phyloP scores from a whole-genome alignment of 2,113 vertebrate species.

The Carettochelys insculpta region DNA sequence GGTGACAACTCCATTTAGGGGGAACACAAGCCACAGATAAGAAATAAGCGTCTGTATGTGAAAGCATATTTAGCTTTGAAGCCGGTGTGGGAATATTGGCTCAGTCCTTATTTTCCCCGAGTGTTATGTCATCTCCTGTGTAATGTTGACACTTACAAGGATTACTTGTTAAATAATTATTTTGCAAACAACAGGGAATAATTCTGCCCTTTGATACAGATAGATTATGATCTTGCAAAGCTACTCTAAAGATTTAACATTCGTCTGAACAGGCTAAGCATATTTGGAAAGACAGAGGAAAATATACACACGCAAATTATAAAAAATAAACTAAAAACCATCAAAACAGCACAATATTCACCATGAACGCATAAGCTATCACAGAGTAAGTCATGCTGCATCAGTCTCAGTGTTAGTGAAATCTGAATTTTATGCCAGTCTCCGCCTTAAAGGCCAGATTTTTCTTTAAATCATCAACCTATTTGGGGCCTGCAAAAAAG shows the following conservation, averaged over 20 bases:
- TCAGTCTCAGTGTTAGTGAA: constrained; percentile 45
- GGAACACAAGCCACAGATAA: constrained; percentile 63
- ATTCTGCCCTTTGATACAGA: constrained; percentile 73
- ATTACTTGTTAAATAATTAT: constrained; percentile 77
- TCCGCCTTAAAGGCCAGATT: not conserved
- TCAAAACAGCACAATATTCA: constrained; percentile 41
- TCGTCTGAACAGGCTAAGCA: constrained; percentile 45
- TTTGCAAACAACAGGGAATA: constrained; percentile 74
- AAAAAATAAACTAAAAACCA: constrained; percentile 48
- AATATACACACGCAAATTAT: constrained; percentile 50
- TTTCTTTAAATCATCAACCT: not conserved
- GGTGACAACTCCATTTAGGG: constrained; percentile 69
- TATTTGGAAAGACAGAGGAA: constrained; percentile 42
- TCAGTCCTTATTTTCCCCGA: constrained; percentile 73
- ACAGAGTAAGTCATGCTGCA: constrained; percentile 32
- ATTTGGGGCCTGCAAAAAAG: not conserved
- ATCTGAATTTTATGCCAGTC: constrained; percentile 29
- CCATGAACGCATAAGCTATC: constrained; percentile 47
- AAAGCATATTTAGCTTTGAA: constrained; percentile 73
- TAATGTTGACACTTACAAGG: constrained; percentile 68
- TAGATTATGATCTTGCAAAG: constrained; percentile 69
- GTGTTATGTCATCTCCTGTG: constrained; percentile 68
- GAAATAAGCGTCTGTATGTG: constrained; percentile 59
- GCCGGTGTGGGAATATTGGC: constrained; percentile 69
- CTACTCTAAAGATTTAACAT: constrained; percentile 51